These are phyloP conservation scores for Papilio dardanus DNA, from an alignment of 1,140 invertebrate species.

Conservation along the genomic window DNA sequence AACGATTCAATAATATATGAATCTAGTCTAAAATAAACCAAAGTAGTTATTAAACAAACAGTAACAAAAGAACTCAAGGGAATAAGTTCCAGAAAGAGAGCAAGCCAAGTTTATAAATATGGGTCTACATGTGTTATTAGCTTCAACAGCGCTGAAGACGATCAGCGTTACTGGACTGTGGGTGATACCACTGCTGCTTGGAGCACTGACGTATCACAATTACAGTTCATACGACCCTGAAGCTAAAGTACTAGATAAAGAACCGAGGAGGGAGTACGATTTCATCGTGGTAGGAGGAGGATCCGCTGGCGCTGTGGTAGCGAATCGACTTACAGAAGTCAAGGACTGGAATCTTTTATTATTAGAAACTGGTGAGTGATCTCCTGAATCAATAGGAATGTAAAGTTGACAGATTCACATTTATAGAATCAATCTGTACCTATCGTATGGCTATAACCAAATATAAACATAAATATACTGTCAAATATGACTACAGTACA, in stretches of 20 bases:
- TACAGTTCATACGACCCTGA: constrained; percentile 93
- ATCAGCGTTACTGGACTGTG: constrained; percentile 90
- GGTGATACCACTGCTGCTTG: constrained; percentile 91
- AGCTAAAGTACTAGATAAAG: constrained; percentile 82
- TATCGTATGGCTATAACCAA: too few relatives aligned
- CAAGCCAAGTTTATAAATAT: constrained; percentile 65
- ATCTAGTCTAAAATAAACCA: constrained; percentile 50
- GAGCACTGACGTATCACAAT: constrained; percentile 91
- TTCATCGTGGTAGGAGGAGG: constrained; percentile 95
- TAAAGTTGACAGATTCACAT: neutral
- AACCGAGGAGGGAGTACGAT: constrained; percentile 88
- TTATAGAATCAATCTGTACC: neutral
- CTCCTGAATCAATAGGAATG: neutral
- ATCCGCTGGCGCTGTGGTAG: constrained; percentile 95
- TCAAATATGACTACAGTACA: too few relatives aligned
- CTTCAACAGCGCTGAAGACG: constrained; percentile 89
- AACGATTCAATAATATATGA: constrained; percentile 38
- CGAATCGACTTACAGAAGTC: constrained; percentile 93
- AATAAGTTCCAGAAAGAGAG: neutral
- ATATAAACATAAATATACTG: too few relatives aligned
- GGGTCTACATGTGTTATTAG: constrained; percentile 88
- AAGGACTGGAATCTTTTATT: constrained; percentile 91
- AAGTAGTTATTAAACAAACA: constrained; percentile 33
- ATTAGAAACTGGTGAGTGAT: constrained; percentile 88
- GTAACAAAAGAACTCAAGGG: neutral